Conservation (phyloP, 2,113 vertebrate species). For the Pituophis catenifer region DNA sequence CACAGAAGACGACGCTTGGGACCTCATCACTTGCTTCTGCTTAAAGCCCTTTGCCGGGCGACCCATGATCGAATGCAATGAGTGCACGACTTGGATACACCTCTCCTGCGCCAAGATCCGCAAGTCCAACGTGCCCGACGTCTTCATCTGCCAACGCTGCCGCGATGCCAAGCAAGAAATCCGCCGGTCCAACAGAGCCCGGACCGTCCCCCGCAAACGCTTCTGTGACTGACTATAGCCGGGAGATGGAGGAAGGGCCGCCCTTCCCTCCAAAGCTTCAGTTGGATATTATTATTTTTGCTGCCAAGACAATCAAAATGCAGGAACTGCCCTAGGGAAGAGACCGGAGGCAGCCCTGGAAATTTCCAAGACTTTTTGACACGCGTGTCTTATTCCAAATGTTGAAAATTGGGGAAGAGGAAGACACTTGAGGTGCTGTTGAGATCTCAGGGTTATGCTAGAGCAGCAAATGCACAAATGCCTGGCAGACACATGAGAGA, state of each 20-base stretch:
- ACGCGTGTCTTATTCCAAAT: background rate
- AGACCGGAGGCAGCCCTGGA: background rate
- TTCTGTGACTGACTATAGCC: constrained; percentile 80
- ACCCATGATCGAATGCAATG: constrained; percentile 96
- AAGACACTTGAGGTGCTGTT: background rate
- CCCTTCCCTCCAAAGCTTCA: constrained; percentile 11
- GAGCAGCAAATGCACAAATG: constrained; percentile 24
- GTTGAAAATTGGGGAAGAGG: background rate
- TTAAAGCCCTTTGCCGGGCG: constrained; percentile 97
- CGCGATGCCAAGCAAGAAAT: constrained; percentile 86
- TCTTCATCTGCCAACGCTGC: constrained; percentile 95
- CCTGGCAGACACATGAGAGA: background rate
- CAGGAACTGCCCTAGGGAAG: constrained; percentile 18
- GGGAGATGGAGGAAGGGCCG: background rate
- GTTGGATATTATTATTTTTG: constrained; percentile 17
- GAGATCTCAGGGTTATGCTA: constrained; percentile 3
- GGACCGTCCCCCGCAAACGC: constrained; percentile 88
- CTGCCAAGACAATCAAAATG: constrained; percentile 62
- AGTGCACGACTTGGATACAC: constrained; percentile 96
- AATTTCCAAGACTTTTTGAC: constrained; percentile 4
- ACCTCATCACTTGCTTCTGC: constrained; percentile 98
- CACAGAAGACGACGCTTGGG: constrained; percentile 95
- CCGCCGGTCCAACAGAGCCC: constrained; percentile 91
- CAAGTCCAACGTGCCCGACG: constrained; percentile 97
- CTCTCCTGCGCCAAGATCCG: constrained; percentile 98